Base-by-base conservation (phyloP, 2,797 vertebrate species). In the Phoebastria nigripes region DNA sequence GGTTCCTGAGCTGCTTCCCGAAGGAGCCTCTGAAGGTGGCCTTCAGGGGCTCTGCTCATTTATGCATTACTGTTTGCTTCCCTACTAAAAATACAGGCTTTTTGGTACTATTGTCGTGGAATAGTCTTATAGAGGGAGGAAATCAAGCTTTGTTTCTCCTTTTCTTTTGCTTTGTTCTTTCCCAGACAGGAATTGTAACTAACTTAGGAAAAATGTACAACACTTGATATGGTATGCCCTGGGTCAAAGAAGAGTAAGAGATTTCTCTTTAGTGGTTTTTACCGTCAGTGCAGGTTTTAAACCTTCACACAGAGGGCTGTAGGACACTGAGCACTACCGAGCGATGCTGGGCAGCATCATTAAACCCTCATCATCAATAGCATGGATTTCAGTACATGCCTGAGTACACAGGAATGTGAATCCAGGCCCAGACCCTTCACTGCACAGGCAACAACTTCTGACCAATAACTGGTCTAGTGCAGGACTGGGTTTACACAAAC, bases 131-230 rank as follows among this genome's bases (percentile, higher is more conserved):
- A 89, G 73, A 78, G 63, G 33, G 33, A 87, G 29, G 49, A 78
- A 87, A 54, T 26, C 13, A 69, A 87, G 52, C 44, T 88, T 78
- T 39, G 7, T 72, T 87, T 84, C 82, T 89, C 42, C 74, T 87
- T 93, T 94, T 91, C 54, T 93, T 94, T 80, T 87, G 71, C 70
- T 67, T 82, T 89, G n/a, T 74, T 82, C 56, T 89, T 87, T 95
- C 70, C 63, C 71, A 82, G 93, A 41, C 62, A 80, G 71, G 52
- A 91, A 47, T 52, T 88, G 35, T 94, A 77, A 44, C 16, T 84
- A 39, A 72, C 13, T 47, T 77, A 84, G 46, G 42, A 67, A 87
- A 93, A 61, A 58, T 16, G 15, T 66, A 41, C 51, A 49, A 7
- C 81, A 52, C 35, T 41, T 70, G 66, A 24, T 69, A 49, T 7